A percentile compares a stretch with the other conserved stretches of the same genome.
phyloP scores from a whole-genome alignment of 2,113 vertebrate species.

The Phalacrocorax carbo region DNA sequence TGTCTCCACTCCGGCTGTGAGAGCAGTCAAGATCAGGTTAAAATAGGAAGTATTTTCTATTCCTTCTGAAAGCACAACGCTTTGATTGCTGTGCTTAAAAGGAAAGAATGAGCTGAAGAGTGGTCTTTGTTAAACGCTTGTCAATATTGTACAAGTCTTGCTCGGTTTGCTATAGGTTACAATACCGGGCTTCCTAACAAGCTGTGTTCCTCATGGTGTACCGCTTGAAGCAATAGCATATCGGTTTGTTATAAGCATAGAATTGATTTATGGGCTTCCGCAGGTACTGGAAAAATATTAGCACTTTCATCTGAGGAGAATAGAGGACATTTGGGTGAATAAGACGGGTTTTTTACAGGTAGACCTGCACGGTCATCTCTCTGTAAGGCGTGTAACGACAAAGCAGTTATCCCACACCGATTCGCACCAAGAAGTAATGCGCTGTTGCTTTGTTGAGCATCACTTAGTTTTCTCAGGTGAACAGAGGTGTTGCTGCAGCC shows the following conservation, averaged over 20 bases:
- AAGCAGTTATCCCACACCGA: background rate
- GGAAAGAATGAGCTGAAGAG: background rate
- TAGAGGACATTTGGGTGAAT: background rate
- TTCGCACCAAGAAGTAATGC: background rate
- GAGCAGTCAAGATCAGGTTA: background rate
- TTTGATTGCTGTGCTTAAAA: background rate
- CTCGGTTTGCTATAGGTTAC: background rate
- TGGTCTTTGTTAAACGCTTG: background rate
- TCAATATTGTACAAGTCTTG: background rate
- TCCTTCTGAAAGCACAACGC: background rate
- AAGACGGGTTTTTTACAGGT: background rate
- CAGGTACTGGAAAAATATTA: background rate
- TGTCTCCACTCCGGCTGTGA: background rate
- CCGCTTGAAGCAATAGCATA: background rate
- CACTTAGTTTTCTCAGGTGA: background rate
- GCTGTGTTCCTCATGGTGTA: background rate
- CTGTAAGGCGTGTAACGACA: accelerated
- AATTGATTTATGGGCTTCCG: background rate
- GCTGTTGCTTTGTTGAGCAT: background rate
- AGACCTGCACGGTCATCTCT: background rate
- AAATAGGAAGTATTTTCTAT: background rate
- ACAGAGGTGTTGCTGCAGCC: background rate
- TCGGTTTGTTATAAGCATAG: background rate
- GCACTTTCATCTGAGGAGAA: background rate
- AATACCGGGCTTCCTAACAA: background rate